Evolutionary conservation across 2,113 vertebrate species (phyloP).

Genomic region (Callorhinus ursinus): DNA sequence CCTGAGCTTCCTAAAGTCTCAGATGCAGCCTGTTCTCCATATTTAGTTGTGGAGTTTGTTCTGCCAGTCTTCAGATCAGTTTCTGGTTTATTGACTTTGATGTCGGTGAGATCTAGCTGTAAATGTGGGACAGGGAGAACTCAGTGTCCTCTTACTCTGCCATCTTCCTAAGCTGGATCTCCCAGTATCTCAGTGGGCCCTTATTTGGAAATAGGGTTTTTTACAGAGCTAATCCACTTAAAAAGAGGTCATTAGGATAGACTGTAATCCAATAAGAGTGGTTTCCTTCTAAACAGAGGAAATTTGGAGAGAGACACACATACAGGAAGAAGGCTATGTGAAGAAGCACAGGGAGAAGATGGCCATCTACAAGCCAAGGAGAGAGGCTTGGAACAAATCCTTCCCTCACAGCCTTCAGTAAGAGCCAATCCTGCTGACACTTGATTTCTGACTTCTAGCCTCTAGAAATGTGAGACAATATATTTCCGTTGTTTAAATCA

Average conservation of each 20-base stretch:
- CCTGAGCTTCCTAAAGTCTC: not conserved
- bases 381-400: not conserved
- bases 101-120: not conserved
- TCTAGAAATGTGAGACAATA: not conserved
- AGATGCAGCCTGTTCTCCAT: not conserved
- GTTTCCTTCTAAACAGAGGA: not conserved
- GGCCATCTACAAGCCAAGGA: not conserved
- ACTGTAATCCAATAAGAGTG: not conserved
- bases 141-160: not conserved
- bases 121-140: not conserved
- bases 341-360: not conserved
- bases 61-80: not conserved
- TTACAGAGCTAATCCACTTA: not conserved
- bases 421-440: too few species aligned
- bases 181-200: not conserved
- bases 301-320: not conserved
- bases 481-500: not conserved
- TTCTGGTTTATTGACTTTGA: not conserved
- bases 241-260: not conserved
- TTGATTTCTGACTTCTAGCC: not conserved
- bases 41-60: not conserved
- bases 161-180: not conserved
- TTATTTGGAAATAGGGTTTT: not conserved
- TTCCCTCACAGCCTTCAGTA: not conserved
- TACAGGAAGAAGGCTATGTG: not conserved